phyloP scores from a whole-genome alignment of 2,113 vertebrate species.

The Gallinago media region DNA sequence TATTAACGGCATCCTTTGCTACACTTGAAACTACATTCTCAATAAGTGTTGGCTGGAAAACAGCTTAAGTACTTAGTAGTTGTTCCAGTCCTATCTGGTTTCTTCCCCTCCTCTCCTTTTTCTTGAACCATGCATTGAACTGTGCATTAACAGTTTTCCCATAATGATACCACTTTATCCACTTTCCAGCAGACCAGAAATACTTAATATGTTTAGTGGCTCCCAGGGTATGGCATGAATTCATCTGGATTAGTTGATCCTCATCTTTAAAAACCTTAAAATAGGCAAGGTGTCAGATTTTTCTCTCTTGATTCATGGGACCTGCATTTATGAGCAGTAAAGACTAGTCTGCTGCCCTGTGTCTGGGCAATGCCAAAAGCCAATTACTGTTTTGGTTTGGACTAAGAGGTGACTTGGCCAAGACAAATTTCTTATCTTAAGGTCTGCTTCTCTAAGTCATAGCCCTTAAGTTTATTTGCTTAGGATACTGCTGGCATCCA shows the following conservation, averaged over 20 bases:
- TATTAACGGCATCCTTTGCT: conserved; percentile 11
- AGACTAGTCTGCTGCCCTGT: not conserved
- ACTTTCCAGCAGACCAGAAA: not conserved
- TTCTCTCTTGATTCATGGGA: not conserved
- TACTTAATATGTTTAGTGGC: not conserved
- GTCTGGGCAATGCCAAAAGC: not conserved
- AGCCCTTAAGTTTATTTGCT: not conserved
- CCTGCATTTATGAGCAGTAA: not conserved
- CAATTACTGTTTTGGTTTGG: not conserved
- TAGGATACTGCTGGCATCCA: not conserved
- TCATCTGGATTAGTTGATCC: not conserved
- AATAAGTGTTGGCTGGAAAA: not conserved
- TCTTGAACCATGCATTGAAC: not conserved
- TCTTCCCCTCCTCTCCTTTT: not conserved
- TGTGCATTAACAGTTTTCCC: conserved; percentile 23
- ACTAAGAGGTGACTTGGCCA: not conserved
- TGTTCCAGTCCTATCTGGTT: not conserved
- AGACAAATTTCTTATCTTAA: not conserved
- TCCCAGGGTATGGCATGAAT: not conserved
- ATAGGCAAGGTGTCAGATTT: not conserved
- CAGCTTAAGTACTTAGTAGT: not conserved
- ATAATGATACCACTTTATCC: not conserved
- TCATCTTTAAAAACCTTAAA: not conserved
- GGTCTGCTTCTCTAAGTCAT: not conserved
- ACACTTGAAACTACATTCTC: conserved; percentile 25